These are phyloP conservation scores for Ptychadena robeensis DNA, from an alignment of 2,797 vertebrate genomes.

Conservation along the genomic window DNA sequence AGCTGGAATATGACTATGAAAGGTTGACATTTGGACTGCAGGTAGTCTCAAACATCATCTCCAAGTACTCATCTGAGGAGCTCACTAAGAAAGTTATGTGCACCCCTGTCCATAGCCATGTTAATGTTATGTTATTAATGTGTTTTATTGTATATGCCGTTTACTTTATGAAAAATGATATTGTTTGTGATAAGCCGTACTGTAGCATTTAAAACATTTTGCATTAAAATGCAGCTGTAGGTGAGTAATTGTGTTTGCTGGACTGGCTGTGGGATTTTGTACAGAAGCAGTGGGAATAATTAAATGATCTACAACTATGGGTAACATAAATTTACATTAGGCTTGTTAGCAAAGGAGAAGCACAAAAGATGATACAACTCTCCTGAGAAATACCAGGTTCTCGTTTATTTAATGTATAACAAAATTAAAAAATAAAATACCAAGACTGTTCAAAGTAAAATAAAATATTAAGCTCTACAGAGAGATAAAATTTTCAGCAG, in stretches of 20 bases:
- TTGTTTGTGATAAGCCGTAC: no score
- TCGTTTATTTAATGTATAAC: not conserved
- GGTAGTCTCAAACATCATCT: no score
- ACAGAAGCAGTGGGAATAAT: constrained; percentile 1
- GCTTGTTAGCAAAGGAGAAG: not conserved
- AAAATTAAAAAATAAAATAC: not conserved
- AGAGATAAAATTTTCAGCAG: not conserved
- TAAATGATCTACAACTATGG: constrained; percentile 4
- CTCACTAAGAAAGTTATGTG: no score
- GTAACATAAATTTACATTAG: not conserved
- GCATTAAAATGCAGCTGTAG: not conserved
- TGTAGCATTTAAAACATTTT: not conserved
- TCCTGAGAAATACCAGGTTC: not conserved
- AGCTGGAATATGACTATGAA: no score
- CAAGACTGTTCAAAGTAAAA: not conserved
- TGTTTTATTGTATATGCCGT: no score
- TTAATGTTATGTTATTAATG: no score
- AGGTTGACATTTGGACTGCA: no score
- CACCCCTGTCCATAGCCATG: no score
- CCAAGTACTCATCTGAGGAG: no score
- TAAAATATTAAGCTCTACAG: not conserved
- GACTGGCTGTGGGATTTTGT: constrained; percentile 9
- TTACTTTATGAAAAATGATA: no score
- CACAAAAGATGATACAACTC: not conserved
- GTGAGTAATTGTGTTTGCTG: not conserved